A percentile compares a stretch with the other conserved stretches of the same genome.
These are phyloP conservation scores for Mystacornis crossleyi DNA, from an alignment of 2,113 vertebrate species.

Conservation along the genomic window DNA sequence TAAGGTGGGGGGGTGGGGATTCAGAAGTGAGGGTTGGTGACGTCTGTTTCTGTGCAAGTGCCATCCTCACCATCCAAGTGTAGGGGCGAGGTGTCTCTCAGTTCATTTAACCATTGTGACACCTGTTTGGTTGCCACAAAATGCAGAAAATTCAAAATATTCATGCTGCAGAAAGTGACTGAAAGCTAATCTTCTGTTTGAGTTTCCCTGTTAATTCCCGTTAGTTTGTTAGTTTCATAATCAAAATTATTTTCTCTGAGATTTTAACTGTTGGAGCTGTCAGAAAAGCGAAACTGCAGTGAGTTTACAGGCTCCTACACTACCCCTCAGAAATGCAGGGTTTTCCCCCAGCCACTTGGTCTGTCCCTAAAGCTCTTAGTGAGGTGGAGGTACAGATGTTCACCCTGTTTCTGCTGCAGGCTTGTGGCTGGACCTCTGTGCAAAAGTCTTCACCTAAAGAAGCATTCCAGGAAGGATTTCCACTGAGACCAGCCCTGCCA, in stretches of 20 bases:
- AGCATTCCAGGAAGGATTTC: not conserved
- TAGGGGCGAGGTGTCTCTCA: slow-evolving; percentile 14
- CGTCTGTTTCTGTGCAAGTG: not conserved
- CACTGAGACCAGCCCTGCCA: fast-evolving
- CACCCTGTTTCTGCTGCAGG: not conserved
- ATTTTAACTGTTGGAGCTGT: not conserved
- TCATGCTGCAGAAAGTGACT: not conserved
- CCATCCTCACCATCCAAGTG: not conserved
- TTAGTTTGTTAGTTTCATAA: not conserved
- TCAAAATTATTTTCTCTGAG: not conserved
- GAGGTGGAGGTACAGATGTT: not conserved
- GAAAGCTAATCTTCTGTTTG: not conserved
- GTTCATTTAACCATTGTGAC: not conserved
- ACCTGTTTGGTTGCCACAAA: not conserved
- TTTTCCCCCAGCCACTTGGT: not conserved
- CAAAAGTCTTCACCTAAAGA: not conserved
- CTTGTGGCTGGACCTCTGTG: not conserved
- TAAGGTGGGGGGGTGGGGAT: not conserved
- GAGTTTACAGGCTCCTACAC: not conserved
- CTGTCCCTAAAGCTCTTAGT: not conserved
- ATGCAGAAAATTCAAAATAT: not conserved
- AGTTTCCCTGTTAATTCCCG: not conserved
- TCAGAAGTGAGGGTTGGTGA: slow-evolving; percentile 3
- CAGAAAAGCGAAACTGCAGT: not conserved
- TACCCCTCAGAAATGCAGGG: not conserved